A percentile compares a stretch with the other conserved stretches of the same genome.
These are phyloP conservation scores for Colletes latitarsis DNA, from an alignment of 1,140 invertebrate genomes.

Conservation along the genomic window DNA sequence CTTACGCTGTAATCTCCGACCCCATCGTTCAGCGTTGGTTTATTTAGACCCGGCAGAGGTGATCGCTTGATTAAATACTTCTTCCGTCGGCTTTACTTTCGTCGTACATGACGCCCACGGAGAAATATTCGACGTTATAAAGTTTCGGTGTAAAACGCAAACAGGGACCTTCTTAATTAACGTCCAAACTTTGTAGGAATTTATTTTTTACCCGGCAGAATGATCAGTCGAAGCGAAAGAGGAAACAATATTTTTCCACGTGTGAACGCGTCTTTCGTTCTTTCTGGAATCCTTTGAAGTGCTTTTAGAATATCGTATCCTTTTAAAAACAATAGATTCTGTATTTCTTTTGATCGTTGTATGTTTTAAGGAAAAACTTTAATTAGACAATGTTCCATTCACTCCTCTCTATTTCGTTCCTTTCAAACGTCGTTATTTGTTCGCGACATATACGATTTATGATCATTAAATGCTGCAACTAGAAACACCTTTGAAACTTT, in stretches of 20 bases:
- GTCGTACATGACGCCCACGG: conserved; percentile 37
- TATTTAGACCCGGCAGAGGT: conserved; percentile 69
- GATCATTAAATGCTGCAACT: conserved; percentile 23
- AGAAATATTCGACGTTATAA: conserved; percentile 50
- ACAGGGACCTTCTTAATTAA: conserved; percentile 52
- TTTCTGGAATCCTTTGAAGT: background rate
- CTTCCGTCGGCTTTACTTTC: conserved; percentile 45
- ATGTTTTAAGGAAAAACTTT: background rate
- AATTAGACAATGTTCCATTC: background rate
- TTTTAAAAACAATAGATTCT: background rate
- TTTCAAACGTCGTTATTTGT: background rate
- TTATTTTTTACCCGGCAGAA: conserved; percentile 18
- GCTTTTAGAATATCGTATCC: conserved; percentile 9
- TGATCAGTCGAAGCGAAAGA: background rate
- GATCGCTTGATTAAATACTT: conserved; percentile 76
- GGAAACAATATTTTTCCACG: conserved; percentile 2
- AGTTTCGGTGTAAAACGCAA: conserved; percentile 46
- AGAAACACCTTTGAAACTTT: background rate
- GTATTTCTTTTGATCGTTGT: conserved; percentile 14
- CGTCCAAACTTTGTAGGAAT: conserved; percentile 32
- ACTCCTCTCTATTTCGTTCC: background rate
- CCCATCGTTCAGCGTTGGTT: conserved; percentile 72
- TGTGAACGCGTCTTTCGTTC: background rate
- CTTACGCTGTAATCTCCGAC: conserved; percentile 66
- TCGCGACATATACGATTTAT: conserved; percentile 6